phyloP scores from a whole-genome alignment of 2,888 invertebrate species.

The Candidula unifasciata region DNA sequence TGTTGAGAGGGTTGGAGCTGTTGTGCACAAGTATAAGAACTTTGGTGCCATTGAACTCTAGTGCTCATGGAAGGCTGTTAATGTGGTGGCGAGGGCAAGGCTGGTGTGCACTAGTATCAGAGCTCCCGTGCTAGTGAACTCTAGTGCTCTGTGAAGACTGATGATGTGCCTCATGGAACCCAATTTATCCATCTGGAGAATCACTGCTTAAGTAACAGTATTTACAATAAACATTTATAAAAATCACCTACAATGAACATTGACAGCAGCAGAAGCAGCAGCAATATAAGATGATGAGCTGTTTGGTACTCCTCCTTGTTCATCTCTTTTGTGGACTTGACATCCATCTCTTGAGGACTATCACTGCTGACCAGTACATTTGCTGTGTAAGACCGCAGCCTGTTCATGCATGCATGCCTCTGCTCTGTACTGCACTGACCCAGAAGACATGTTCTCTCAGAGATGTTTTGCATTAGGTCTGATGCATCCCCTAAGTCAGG shows the following conservation, averaged over 20 bases:
- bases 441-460: conserved; percentile 61
- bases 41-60: no score
- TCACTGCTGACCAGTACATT: conserved; percentile 41
- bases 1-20: no score
- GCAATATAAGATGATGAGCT: conserved; percentile 86
- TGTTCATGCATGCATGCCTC: conserved; percentile 64
- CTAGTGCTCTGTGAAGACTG: no score
- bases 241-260: conserved; percentile 83
- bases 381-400: conserved; percentile 64
- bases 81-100: no score
- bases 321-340: conserved; percentile 37
- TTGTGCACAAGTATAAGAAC: no score
- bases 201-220: not conserved
- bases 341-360: conserved; percentile 52
- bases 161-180: no score
- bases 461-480: conserved; percentile 46
- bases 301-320: conserved; percentile 70
- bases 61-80: no score
- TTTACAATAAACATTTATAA: not conserved
- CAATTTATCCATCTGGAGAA: no score
- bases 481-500: conserved; percentile 10
- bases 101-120: no score
- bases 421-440: conserved; percentile 65
- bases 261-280: conserved; percentile 87
- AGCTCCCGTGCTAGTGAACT: no score